Evolutionary conservation across 2,888 invertebrate genomes (phyloP), one percentile per base, ranked within the genome.

Genomic region (Lamproptera curius): DNA sequence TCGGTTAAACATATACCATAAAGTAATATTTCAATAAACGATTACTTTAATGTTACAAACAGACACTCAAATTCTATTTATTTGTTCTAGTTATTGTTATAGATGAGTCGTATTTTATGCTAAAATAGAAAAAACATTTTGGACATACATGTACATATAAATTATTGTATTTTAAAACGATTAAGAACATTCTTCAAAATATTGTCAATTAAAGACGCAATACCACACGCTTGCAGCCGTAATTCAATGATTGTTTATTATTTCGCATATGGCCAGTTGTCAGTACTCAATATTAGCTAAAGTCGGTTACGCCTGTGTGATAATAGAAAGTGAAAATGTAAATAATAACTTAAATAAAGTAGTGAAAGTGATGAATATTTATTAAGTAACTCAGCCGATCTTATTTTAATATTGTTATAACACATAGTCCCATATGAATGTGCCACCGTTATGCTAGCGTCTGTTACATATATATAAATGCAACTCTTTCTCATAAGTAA

Each of bases 321-420:
- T 49, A 37, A 49, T 41, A 39, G 40, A 49, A 44, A 49, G 44
- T 44, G 49, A 49, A 49, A 43, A 44, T 49, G 40, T 44, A 44
- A 49, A 49, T 36, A 43, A 26, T 43, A 41, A 36, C 16, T 34
- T 20, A 17, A 44, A 44, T 43, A 49, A 49, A 49, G 49, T 44
- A 44, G 49, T 49, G 49, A 44, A 49, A 49, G 44, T 40, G 26
- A 34, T 11, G 44, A 49, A 44, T 44, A 49, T 44, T 42, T 36
- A 31, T 28, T 49, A 31, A 31, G 17, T 44, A 44, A 41, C 28
- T 46, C 28, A 15, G 36, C 36, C 31, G 14, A 17, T 14, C 36
- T 34, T 40, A 15, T 23, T 42, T 42, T 13, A 34, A 15, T 35
- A 35, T 34, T 42, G 15, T 34, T 15, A 14, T n/a, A 20, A 1